A percentile compares a stretch with the other conserved stretches of the same genome.
Evolutionary conservation across 2,113 vertebrate species (phyloP).

Genomic region (Poicephalus meyeri): DNA sequence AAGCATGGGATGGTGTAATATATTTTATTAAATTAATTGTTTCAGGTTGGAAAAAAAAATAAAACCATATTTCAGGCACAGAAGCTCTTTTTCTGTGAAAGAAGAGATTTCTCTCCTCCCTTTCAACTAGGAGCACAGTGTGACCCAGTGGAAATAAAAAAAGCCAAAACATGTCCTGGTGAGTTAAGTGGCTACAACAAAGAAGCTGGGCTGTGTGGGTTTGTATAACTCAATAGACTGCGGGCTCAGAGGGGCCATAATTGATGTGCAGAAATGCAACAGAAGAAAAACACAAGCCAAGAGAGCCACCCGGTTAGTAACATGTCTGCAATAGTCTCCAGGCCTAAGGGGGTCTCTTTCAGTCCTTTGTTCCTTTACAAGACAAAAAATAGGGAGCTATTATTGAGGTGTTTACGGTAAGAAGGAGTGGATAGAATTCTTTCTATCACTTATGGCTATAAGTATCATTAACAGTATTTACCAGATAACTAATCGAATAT

Average conservation of each 20-base stretch:
- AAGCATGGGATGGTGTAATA: accelerated
- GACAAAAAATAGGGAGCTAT: not conserved
- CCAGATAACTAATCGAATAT: not conserved
- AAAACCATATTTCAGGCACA: not conserved
- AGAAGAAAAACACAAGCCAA: not conserved
- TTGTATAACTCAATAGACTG: not conserved
- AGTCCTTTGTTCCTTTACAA: not conserved
- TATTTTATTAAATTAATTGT: not conserved
- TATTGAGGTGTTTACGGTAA: not conserved
- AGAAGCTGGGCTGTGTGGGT: not conserved
- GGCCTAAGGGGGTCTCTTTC: not conserved
- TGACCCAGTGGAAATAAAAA: not conserved
- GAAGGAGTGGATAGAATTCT: not conserved
- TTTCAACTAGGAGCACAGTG: not conserved
- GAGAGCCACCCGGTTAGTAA: not conserved
- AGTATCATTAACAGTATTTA: not conserved
- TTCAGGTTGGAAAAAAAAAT: accelerated
- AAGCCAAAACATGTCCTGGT: not conserved
- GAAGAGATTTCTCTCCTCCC: not conserved
- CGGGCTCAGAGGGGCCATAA: not conserved
- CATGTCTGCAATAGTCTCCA: not conserved
- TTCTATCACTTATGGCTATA: not conserved
- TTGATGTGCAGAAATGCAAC: not conserved
- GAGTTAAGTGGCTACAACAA: not conserved
- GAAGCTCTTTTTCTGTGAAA: not conserved